A percentile compares a stretch with the other conserved stretches of the same genome.
These are phyloP conservation scores for rat (Rattus norvegicus) DNA, from an alignment of 2,113 vertebrate genomes.

Conservation along the genomic window DNA sequence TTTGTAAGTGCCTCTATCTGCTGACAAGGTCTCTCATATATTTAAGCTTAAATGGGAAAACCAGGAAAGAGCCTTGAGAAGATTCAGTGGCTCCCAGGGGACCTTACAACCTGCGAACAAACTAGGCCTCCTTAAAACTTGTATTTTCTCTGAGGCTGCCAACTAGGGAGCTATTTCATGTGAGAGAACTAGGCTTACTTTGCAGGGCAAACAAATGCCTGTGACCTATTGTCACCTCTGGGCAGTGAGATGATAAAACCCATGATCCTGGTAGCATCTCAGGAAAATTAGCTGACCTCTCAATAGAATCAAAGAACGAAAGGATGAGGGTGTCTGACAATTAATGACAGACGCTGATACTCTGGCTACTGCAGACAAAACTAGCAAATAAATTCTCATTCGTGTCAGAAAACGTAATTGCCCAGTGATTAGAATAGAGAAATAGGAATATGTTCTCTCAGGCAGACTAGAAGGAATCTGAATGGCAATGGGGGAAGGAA, in stretches of 20 bases:
- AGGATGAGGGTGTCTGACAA: neutral
- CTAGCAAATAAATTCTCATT: neutral
- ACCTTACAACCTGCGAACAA: neutral
- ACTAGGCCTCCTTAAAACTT: neutral
- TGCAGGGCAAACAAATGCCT: slow-evolving; percentile 17
- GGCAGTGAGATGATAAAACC: slow-evolving; percentile 8
- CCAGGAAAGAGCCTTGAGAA: neutral
- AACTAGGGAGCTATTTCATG: neutral
- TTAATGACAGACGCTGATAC: neutral
- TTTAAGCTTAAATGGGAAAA: neutral
- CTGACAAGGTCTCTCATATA: neutral
- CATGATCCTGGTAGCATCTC: neutral
- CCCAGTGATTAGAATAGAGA: neutral
- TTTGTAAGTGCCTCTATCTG: slow-evolving; percentile 35
- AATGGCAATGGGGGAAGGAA: neutral
- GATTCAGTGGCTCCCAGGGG: neutral
- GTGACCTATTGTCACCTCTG: neutral
- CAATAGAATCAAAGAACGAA: neutral
- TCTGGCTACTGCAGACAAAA: slow-evolving; percentile 13
- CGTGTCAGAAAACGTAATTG: slow-evolving; percentile 3
- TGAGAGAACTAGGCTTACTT: neutral
- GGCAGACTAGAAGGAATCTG: neutral
- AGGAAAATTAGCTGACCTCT: slow-evolving; percentile 6
- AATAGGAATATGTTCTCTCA: neutral
- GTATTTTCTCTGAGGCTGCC: neutral